Evolutionary conservation across 2,113 vertebrate species (phyloP), one percentile per base, ranked within the genome.

Genomic region (Bufo gargarizans): DNA sequence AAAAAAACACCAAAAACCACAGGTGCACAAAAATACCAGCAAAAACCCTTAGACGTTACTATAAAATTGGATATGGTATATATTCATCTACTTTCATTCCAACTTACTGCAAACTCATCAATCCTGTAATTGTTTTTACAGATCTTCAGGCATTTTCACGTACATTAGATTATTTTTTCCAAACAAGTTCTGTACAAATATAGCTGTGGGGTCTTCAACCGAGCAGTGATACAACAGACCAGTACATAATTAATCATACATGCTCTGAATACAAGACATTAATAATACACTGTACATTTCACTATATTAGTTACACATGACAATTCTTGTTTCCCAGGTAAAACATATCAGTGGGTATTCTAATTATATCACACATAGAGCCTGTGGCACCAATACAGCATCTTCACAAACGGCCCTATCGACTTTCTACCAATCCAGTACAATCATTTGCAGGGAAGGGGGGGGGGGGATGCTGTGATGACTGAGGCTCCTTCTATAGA

Each of bases 161-260:
- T 56, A 56, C 5, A 17, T 13, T 47, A 56, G 19, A 11, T 17
- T 58, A 45, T 53, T 76, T 92, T 92, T 90, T 16, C 84, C 90
- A 33, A 49, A 69, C 63, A 89, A 81, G 11, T 82, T 90, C 8
- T 90, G 58, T 87, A 47, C 76, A 88, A 19, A 91, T 88, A 90
- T 89, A 90, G 33, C 90, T 83, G 90, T 56, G 79, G 53, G 56
- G 87, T 43, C 74, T 89, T 76, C 90, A 91, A 92, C 91, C 16
- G 33, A 84, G 49, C 50, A 85, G n/a, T 0, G 71, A 91, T 82
- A 83, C 61, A 85, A 67, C 12, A 6, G 74, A 19, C 79, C n/a
- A 5, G 2, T 86, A 82, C 89, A 89, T 81, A 0, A 74, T 63
- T 50, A 74, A 85, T 89, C 77, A 87, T 22, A 89, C 80, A 90